Percentiles rank a stretch among this genome's conserved stretches.
These are phyloP conservation scores for Etheostoma perlongum DNA, from an alignment of 2,797 vertebrate genomes.

Conservation along the genomic window DNA sequence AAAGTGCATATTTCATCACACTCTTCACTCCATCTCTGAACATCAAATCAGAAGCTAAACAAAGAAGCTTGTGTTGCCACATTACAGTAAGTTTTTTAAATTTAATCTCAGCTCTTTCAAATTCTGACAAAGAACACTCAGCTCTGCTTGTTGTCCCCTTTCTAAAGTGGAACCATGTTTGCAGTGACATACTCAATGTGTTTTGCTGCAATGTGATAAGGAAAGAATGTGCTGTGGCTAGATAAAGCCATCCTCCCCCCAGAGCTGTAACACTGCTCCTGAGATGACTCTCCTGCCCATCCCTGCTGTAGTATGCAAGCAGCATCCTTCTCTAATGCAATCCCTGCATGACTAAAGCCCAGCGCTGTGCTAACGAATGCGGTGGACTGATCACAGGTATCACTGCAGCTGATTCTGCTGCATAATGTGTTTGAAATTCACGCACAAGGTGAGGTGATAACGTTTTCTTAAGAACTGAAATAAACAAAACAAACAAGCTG, in stretches of 20 bases:
- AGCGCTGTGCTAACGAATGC: constrained; percentile 50
- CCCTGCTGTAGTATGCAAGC: constrained; percentile 57
- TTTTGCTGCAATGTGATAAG: constrained; percentile 69
- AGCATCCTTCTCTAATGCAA: constrained; percentile 64
- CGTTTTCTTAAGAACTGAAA: constrained; percentile 17
- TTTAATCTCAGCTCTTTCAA: constrained; percentile 44
- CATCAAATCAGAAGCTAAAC: constrained; percentile 48
- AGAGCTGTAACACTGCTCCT: constrained; percentile 46
- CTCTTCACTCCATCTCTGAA: constrained; percentile 34
- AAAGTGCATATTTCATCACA: constrained; percentile 64
- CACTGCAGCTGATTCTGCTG: constrained; percentile 50
- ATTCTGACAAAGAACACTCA: constrained; percentile 45
- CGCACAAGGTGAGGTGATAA: constrained; percentile 54
- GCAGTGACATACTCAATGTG: constrained; percentile 53
- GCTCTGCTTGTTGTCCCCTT: constrained; percentile 44
- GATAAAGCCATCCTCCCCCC: constrained; percentile 68
- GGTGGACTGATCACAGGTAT: constrained; percentile 64
- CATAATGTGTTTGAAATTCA: constrained; percentile 52
- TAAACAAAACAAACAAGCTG: constrained; percentile 26
- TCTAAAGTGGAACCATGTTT: constrained; percentile 50
- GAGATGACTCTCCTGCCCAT: constrained; percentile 51
- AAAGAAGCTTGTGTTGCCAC: constrained; percentile 51
- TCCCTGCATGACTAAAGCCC: constrained; percentile 61
- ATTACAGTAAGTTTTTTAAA: constrained; percentile 61
- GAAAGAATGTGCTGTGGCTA: constrained; percentile 71